Evolutionary conservation across 2,797 vertebrate species (phyloP).

Genomic region (Falco berigora): DNA sequence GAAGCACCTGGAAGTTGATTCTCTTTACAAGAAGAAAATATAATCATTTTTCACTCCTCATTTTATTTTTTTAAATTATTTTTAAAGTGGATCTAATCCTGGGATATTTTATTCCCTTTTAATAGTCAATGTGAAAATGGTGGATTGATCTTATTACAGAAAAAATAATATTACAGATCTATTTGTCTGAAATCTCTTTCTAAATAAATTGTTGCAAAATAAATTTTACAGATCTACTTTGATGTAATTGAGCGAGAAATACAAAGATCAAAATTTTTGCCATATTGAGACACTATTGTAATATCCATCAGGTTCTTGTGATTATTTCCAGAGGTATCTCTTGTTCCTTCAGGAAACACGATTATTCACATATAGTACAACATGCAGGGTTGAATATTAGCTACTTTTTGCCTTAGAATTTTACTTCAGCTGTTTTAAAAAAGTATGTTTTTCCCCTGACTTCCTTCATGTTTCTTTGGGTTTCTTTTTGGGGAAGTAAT

Average conservation of each 20-base stretch:
- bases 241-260: background rate
- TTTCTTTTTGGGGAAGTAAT: background rate
- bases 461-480: background rate
- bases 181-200: background rate
- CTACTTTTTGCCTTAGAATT: background rate
- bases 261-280: background rate
- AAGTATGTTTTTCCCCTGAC: background rate
- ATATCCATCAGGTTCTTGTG: background rate
- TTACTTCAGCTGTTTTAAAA: background rate
- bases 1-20: background rate
- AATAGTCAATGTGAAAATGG: background rate
- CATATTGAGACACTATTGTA: background rate
- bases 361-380: background rate
- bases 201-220: background rate
- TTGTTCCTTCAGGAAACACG: accelerated
- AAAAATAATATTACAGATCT: background rate
- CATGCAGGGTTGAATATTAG: background rate
- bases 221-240: background rate
- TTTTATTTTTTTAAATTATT: background rate
- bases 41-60: background rate
- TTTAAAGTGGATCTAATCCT: background rate
- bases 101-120: background rate
- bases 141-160: background rate
- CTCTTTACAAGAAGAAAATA: background rate
- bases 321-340: background rate